Evolutionary conservation across 2,797 vertebrate species (phyloP).

Genomic region (Myripristis jacobus): DNA sequence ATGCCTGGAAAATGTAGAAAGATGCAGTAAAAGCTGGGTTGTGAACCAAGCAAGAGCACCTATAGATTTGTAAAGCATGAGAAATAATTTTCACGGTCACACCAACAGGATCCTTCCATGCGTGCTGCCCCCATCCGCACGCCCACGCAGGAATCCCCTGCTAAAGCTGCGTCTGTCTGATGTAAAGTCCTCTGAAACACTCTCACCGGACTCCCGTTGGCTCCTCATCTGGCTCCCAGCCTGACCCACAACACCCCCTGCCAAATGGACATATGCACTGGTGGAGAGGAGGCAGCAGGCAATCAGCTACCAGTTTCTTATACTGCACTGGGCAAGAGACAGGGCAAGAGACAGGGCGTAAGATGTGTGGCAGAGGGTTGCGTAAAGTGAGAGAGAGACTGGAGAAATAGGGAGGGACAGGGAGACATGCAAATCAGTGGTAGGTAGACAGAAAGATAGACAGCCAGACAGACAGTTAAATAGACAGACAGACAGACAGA

Average conservation of each 20-base stretch:
- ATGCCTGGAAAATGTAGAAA: not conserved
- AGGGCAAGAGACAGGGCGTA: conserved; percentile 35
- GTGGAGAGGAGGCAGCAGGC: conserved; percentile 55
- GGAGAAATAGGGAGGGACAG: not conserved
- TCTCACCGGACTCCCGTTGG: conserved; percentile 63
- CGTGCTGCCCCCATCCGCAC: conserved; percentile 34
- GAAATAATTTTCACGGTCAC: conserved; percentile 25
- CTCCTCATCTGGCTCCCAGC: conserved; percentile 76
- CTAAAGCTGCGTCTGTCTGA: conserved; percentile 60
- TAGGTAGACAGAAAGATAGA: not conserved
- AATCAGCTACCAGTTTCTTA: conserved; percentile 39
- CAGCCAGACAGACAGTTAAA: not conserved
- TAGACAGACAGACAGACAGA: not conserved
- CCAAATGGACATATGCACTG: conserved; percentile 77
- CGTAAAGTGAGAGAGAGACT: conserved; percentile 17
- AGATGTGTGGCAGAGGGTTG: conserved; percentile 41
- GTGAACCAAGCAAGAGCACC: too few relatives aligned
- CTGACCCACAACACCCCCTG: conserved; percentile 72
- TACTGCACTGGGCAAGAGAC: conserved; percentile 38
- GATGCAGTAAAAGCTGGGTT: not conserved
- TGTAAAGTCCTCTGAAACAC: conserved; percentile 62
- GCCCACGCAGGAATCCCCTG: conserved; percentile 74
- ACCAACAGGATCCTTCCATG: conserved; percentile 14
- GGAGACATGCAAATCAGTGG: not conserved
- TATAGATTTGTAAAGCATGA: too few relatives aligned